Base-by-base conservation (phyloP, 1,140 invertebrate species). In the Triops cancriformis region DNA sequence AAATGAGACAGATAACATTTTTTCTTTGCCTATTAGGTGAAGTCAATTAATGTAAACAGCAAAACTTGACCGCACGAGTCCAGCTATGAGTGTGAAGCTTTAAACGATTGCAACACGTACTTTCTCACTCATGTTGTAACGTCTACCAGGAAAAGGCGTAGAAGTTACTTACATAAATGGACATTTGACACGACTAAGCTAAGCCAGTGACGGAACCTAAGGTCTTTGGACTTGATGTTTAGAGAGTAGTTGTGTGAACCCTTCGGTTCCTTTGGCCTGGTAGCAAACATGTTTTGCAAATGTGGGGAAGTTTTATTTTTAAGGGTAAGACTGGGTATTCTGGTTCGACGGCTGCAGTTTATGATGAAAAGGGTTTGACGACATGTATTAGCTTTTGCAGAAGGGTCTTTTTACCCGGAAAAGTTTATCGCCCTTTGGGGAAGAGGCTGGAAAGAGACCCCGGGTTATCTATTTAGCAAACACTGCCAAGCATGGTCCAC, bases 261-360 rank as follows among this genome's bases (percentile, higher is more conserved):
- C 51, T 23, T 23, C 14, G n/a, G 14, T 2, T 64, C 51, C 14
- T 64, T 18, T 64, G 18, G 51, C 51, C 51, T n/a, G 14, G 51
- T 64, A 10, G 51, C 51, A 64, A 64, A 64, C 51, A 64, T 64
- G 51, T 64, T 64, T 64, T 64, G 51, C 51, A 64, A 64, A 64
- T n/a, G 14, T 64, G 6, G 14, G n/a, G n/a, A 23, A 18, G n/a
- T 18, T 64, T 64, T 64, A 64, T 64, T 64, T n/a, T 64, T 64
- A 64, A 64, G 51, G 51, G n/a, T n/a, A n/a, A n/a, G 51, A 23
- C 31, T n/a, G 51, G 51, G 51, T 18, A 23, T 23, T 23, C 18
- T 23, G 18, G 23, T 23, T 64, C 23, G 3, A n/a, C 45, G 18
- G 14, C 18, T 64, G 18, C 23, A n/a, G 51, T 64, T 64, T 64